Percentiles rank a stretch among this genome's conserved stretches.
phyloP scores from a whole-genome alignment of 2,888 invertebrate genomes.

The Prosopocoilus inquinatus region DNA sequence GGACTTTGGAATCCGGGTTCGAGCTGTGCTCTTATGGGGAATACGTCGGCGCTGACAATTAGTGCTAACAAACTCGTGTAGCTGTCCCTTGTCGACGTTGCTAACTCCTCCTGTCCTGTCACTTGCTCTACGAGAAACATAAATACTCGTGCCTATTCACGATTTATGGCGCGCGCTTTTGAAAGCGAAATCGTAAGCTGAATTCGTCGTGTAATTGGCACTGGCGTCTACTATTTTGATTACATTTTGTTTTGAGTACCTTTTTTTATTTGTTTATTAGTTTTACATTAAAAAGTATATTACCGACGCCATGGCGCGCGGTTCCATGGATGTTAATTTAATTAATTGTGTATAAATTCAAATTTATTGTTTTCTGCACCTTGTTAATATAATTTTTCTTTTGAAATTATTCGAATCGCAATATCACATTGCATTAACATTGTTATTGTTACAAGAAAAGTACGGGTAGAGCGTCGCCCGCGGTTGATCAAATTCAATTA shows the following conservation, averaged over 20 bases:
- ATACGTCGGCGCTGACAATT: conserved; percentile 20
- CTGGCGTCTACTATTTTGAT: background rate
- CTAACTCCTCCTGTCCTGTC: conserved; percentile 14
- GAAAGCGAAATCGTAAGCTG: conserved; percentile 4
- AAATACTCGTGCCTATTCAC: conserved; percentile 10
- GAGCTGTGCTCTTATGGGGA: conserved; percentile 1
- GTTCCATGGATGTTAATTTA: no score
- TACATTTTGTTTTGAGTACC: background rate
- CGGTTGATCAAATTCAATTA: no score
- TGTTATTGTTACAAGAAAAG: no score
- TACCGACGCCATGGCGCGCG: no score
- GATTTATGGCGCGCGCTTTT: conserved; percentile 1
- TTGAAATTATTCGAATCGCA: no score
- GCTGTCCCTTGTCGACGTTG: conserved; percentile 11
- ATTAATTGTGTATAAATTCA: no score
- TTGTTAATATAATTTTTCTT: no score
- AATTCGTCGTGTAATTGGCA: conserved; percentile 5
- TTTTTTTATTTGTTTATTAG: no score
- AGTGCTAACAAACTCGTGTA: conserved; percentile 24
- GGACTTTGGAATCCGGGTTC: conserved; percentile 1
- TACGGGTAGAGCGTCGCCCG: no score
- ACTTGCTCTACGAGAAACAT: conserved; percentile 15
- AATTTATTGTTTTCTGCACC: no score
- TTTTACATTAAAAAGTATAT: no score
- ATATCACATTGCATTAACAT: no score